Percentiles rank a stretch among this genome's conserved stretches.
These are phyloP conservation scores for Meandrina meandrites DNA, from an alignment of 92 coral and sea anemone species.

Conservation along the genomic window DNA sequence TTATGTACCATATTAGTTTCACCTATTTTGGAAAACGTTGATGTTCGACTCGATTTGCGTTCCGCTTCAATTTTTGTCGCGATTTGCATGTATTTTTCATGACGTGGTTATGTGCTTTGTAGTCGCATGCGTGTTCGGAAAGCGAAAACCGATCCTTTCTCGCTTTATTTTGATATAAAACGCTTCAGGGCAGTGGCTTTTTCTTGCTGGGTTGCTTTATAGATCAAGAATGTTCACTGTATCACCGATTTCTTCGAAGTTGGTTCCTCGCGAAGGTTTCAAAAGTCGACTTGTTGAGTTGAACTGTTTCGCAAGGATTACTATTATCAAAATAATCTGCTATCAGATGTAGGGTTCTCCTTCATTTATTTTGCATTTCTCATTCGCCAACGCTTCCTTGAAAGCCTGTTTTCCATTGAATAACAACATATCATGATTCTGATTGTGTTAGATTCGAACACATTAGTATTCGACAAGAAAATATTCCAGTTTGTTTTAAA, in stretches of 20 bases:
- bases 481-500: slow-evolving; percentile 4
- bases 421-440: neutral
- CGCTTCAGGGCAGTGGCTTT: neutral
- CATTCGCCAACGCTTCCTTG: neutral
- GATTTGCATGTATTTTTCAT: slow-evolving; percentile 46
- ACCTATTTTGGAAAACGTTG: slow-evolving; percentile 8
- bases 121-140: slow-evolving; percentile 19
- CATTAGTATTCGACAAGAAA: neutral
- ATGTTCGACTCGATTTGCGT: slow-evolving; percentile 12
- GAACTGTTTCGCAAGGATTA: neutral
- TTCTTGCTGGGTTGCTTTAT: neutral
- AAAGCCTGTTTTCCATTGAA: neutral
- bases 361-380: neutral
- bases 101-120: slow-evolving; percentile 46
- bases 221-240: neutral
- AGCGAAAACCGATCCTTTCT: slow-evolving; percentile 16
- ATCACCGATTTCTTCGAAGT: neutral
- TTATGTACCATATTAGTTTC: neutral
- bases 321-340: slow-evolving; percentile 1
- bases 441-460: neutral
- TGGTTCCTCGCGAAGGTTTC: neutral
- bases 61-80: slow-evolving; percentile 31
- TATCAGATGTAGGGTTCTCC: neutral
- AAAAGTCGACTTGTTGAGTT: slow-evolving; percentile 6
- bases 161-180: neutral